Evolutionary conservation across 2,888 invertebrate genomes (phyloP), one percentile per base, ranked within the genome.

Genomic region (Himalopsyche kuldschensis): DNA sequence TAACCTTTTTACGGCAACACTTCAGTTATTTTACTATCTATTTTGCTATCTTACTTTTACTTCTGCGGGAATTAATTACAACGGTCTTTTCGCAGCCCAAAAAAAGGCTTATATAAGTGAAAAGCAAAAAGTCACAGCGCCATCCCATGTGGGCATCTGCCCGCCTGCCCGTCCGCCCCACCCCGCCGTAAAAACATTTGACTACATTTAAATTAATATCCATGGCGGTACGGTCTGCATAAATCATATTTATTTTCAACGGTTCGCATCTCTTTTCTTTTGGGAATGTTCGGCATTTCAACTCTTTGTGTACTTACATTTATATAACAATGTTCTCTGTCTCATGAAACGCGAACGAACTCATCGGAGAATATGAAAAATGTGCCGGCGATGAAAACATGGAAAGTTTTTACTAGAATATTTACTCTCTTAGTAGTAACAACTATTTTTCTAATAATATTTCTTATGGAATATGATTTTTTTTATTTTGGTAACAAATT

Each of bases 161-260:
- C 27, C 75, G 27, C 32, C 24, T 17, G n/a, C 31, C n/a, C 31
- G 75, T 11, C 32, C 24, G 15, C 0, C 31, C n/a, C 31, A 31
- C 31, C n/a, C 27, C 75, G 27, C 32, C 27, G 75, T 75, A 75
- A 75, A 75, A 75, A 32, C 32, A 75, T 32, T 75, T 75, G 75
- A 75, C 31, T 75, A 75, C 75, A 75, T 75, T 75, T 75, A 75
- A 27, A 75, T 75, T 30, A 75, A 75, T 75, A 75, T 75, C 75
- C 75, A 75, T 32, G 6, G 75, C 75, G 32, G 30, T 31, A 82
- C 55, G 69, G 46, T 48, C 35, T 35, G 69, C 82, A 69, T 82
- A 82, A 82, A 82, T 82, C 82, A 82, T 78, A 82, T 78, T 82
- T 46, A 35, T 78, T 46, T 55, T 55, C 55, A 77, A 35, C 77